Base-by-base conservation (phyloP, 2,797 vertebrate species). In the Pelodytes ibericus region DNA sequence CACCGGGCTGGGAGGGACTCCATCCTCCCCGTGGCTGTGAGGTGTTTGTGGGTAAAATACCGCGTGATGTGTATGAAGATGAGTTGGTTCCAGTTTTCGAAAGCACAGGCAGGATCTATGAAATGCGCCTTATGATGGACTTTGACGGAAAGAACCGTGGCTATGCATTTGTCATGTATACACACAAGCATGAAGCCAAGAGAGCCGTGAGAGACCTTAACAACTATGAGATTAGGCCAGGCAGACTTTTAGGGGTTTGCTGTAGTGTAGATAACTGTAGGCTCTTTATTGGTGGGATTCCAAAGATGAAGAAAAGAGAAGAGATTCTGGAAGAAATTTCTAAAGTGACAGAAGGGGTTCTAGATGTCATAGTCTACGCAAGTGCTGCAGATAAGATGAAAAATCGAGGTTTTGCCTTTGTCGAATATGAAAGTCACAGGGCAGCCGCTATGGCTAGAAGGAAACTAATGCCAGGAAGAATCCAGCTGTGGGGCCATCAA, bases 41-140 rank as follows among this genome's bases (percentile, higher is more conserved):
- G 81, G 98, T 99, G 80, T 99, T 99, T 51, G 96, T 99, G 75
- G 98, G 97, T 53, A 99, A 99, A 89, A 99, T 99, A 84, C 97
- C 98, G 0, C 94, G 98, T 0, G 98, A 99, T 0, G 97, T 99
- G 74, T 99, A 99, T 0, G 98, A 99, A 82, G 97, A 99, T 2
- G 97, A 99, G 87, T 89, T 99, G 1, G 97, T 99, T 51, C 98
- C 98, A 0, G 96, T 98, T 75, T 99, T 99, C 1, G 97, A 99
- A 89, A 84, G 93, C 0, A 95, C 95, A 0, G 98, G 97, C 6
- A 94, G 94, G 74, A 98, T 99, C 89, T 99, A 99, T 0, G 98
- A 99, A 90, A 96, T 99, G 95, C 95, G 98, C 22, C 87, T 99
- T 71, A 99, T 99, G 98, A 99, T 99, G 98, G 98, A 99, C 89